These are phyloP conservation scores for Nemurella pictetii DNA, from an alignment of 2,888 invertebrate species.

Conservation along the genomic window DNA sequence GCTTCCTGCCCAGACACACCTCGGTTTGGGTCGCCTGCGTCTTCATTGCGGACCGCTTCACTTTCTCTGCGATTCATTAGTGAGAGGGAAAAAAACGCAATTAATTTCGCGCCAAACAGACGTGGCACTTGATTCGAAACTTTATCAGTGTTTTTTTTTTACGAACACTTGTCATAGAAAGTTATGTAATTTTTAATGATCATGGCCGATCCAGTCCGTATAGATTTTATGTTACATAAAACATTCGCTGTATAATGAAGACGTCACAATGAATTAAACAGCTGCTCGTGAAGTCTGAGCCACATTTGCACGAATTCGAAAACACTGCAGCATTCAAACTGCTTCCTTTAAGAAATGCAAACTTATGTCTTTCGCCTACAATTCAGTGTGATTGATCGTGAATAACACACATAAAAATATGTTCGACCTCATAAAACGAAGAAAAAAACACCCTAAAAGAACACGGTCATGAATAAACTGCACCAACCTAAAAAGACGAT, in stretches of 20 bases:
- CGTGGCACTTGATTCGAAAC: no score
- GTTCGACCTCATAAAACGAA: not conserved
- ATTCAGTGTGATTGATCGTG: not conserved
- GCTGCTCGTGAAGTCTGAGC: not conserved
- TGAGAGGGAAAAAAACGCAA: not conserved
- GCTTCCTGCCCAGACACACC: constrained; percentile 70
- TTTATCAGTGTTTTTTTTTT: no score
- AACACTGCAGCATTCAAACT: not conserved
- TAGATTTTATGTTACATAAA: no score
- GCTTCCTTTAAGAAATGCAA: not conserved
- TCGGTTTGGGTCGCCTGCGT: constrained; percentile 93
- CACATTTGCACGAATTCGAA: not conserved
- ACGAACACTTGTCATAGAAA: no score
- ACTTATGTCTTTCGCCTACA: not conserved
- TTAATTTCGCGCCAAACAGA: no score
- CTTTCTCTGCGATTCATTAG: constrained; percentile 64
- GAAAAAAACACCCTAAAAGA: not conserved
- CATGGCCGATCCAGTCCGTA: not conserved
- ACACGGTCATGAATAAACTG: constrained; percentile 21
- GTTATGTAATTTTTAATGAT: not conserved
- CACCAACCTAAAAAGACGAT: constrained; percentile 61
- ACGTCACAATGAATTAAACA: not conserved
- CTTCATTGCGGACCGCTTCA: constrained; percentile 84
- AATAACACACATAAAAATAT: constrained; percentile 10
- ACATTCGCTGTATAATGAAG: no score